Conservation (phyloP, 2,797 vertebrate species). For the Ataeniobius toweri region DNA sequence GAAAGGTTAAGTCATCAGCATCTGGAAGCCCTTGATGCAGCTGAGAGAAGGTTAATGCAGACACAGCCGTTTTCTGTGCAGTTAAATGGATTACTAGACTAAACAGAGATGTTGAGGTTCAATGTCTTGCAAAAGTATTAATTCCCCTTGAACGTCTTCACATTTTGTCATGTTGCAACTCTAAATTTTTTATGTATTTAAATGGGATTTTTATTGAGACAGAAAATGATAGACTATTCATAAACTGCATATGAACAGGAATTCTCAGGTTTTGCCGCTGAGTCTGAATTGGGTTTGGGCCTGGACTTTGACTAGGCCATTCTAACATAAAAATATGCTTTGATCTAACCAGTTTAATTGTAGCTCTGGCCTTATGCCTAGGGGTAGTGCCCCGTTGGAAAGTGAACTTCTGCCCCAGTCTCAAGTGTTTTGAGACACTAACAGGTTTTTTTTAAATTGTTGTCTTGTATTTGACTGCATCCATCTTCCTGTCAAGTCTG, state of each 20-base stretch:
- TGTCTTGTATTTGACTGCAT: neutral
- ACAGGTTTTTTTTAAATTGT: neutral
- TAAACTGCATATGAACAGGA: neutral
- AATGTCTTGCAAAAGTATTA: neutral
- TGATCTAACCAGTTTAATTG: neutral
- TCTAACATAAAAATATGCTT: neutral
- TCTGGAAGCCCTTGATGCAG: conserved; percentile 62
- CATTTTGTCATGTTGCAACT: neutral
- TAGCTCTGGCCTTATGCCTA: neutral
- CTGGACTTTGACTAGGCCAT: neutral
- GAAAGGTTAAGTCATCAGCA: conserved; percentile 77
- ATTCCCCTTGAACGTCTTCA: neutral
- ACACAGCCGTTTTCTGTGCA: conserved; percentile 55
- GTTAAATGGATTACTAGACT: conserved; percentile 55
- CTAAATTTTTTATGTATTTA: neutral
- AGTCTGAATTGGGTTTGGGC: neutral
- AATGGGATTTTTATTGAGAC: neutral
- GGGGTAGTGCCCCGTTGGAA: neutral
- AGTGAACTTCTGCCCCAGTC: neutral
- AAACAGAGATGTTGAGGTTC: conserved; percentile 40
- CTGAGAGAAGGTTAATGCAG: conserved; percentile 63
- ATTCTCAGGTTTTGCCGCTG: no score
- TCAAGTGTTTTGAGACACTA: neutral
- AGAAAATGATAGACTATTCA: neutral
- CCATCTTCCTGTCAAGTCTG: no score